Evolutionary conservation across 2,797 vertebrate genomes (phyloP), one percentile per base, ranked within the genome.

Genomic region (Pristis pectinata): DNA sequence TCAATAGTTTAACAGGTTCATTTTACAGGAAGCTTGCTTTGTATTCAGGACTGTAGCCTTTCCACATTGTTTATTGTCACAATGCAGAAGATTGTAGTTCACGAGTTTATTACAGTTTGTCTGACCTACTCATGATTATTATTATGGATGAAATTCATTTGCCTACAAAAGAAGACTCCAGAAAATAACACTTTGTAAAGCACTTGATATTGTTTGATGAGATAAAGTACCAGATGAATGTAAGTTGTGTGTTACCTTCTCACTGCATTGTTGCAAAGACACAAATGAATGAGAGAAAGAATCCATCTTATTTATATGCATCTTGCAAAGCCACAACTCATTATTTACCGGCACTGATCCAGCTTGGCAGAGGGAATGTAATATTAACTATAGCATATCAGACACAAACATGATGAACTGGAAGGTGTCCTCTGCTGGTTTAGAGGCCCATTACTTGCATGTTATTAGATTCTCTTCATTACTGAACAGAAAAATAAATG

Each of bases 1-100:
- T 87, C 53, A 59, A 87, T 91, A 64, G 19, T 67, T 91, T 41
- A 91, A 67, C 61, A 41, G 87, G 61, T 67, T 91, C 34, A 91
- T 91, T 24, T 91, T 91, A 41, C 61, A 37, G 10, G 59, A 59
- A 67, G n/a, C 19, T 61, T 64, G 15, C 17, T 61, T 87, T n/a
- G 59, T 41, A 37, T 91, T 91, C 59, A 41, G n/a, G 17, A 67
- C 59, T 17, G 37, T 15, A 91, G 10, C 87, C 87, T 9, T 41
- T 91, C 22, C 61, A 91, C 7, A 4, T 64, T 41, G 19, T 91
- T 37, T 91, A 41, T 19, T 41, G 87, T 67, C n/a, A 67, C 17
- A 37, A 61, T 64, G 87, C 59, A 91, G 87, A 91, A 67, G 56
- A 13, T 17, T 56, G 59, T 2, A 9, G 74, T 79, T 37, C 77